Evolutionary conservation across 2,888 invertebrate genomes (phyloP), one percentile per base, ranked within the genome.

Genomic region (Melieria crassipennis): DNA sequence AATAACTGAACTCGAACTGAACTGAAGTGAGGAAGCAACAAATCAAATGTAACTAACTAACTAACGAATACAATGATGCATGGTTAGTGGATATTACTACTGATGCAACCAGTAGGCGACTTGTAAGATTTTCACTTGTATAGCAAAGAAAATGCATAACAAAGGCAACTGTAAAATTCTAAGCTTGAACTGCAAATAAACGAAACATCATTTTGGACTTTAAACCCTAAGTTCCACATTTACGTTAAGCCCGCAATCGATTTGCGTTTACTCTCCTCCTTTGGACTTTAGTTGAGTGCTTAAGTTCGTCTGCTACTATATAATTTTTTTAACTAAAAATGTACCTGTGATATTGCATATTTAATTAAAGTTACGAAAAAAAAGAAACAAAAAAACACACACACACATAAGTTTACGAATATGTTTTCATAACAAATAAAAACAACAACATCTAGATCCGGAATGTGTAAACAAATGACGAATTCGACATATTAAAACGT

Each of bases 271-370:
- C 30, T 30, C 30, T 30, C 30, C 30, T 30, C 30, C 30, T 30
- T 30, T 30, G 30, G 3, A 30, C 30, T 30, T 30, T 30, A 30
- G 30, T 30, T 30, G 30, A 30, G 30, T 30, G 43, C 46, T 69
- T 10, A 50, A 13, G 30, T 45, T 50, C 6, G 7, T 50, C 60
- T 52, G 13, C 65, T 57, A 13, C 56, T 65, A 65, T 60, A n/a
- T 57, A 50, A 16, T 66, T 52, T 64, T 57, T 61, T 57, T 63
- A 78, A 81, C 78, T 78, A 84, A 84, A 80, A 84, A 85, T 85
- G 85, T 85, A 85, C 86, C 85, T 85, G 85, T 85, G 85, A 85
- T 85, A 85, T 83, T 79, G 83, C 81, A 80, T 80, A 81, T 78
- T 80, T 81, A 76, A 79, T 80, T 79, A 76, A 75, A 70, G 60